Evolutionary conservation across 2,888 invertebrate genomes (phyloP), one percentile per base, ranked within the genome.

Genomic region (Mystacides longicornis): DNA sequence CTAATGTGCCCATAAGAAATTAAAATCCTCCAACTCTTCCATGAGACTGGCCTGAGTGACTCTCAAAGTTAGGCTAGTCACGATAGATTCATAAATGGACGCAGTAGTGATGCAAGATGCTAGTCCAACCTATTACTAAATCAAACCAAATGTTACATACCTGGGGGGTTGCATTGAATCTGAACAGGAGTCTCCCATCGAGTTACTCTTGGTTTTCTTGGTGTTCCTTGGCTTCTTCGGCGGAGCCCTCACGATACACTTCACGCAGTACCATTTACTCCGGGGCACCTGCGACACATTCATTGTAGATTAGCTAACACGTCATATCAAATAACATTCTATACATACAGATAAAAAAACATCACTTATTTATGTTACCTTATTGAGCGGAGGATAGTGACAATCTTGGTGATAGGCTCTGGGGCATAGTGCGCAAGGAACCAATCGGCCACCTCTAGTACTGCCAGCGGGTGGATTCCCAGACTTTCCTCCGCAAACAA

Each of bases 401-500:
- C 97, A 97, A 72, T 93, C 93, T 60, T 89, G 87, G 70, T 97
- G 96, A 74, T 92, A 93, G 52, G 93, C 91, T 53, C 93, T 81
- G 2, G 91, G 89, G 71, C 97, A 97, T 54, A 90, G 75, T 68
- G 94, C 92, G 70, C 96, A 97, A 50, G 87, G 82, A 47, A 94
- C 83, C 69, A 95, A 81, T 62, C 83, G 78, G 50, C 77, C 77
- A 42, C 70, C 67, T 1, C 80, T 78, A 11, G 54, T 51, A 7
- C 52, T 49, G 2, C 56, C 55, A 3, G 54, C 42, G 4, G 52
- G 54, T 1, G 56, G 51, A 0, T 70, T 71, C 11, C 64, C 60
- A 14, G 60, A 49, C 64, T 81, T 81, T 18, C 81, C 81, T 33
- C 96, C 95, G 71, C 97, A 98, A 58, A 96, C 93, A 62, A 96